A percentile compares a stretch with the other conserved stretches of the same genome.
These are phyloP conservation scores for Actinernus sp. DNA, from an alignment of 92 coral and sea anemone species.

Conservation along the genomic window DNA sequence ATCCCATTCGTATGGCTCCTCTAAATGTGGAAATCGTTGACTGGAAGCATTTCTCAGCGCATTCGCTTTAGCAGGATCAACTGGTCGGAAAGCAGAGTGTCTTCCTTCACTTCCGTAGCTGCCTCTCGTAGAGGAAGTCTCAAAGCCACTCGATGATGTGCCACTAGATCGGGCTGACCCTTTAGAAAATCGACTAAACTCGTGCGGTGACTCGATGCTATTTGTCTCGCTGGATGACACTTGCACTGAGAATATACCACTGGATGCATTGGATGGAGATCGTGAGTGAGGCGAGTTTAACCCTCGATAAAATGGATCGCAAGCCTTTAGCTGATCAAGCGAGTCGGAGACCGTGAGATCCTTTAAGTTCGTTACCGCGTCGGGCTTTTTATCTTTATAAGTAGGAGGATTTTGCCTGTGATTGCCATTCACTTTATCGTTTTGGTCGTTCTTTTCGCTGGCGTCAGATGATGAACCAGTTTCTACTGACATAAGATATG, in stretches of 20 bases:
- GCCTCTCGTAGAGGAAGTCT: conserved; percentile 45
- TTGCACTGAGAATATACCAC: conserved; percentile 77
- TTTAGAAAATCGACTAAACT: conserved; percentile 38
- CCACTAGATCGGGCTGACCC: conserved; percentile 70
- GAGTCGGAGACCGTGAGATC: conserved; percentile 55
- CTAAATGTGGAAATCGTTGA: conserved; percentile 45
- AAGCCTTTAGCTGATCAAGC: conserved; percentile 76
- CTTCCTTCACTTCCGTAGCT: conserved; percentile 58
- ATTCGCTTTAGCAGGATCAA: conserved; percentile 33
- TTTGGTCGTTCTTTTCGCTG: conserved; percentile 29
- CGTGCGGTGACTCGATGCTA: conserved; percentile 78
- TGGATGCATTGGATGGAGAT: conserved; percentile 86
- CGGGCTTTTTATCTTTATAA: conserved; percentile 26
- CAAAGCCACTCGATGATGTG: conserved; percentile 66
- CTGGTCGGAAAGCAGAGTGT: background rate
- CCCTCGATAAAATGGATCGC: conserved; percentile 79
- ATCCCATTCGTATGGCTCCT: conserved; percentile 90
- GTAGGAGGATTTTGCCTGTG: conserved; percentile 13
- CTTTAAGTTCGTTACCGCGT: conserved; percentile 29
- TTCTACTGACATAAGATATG: conserved; percentile 69
- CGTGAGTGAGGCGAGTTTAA: conserved; percentile 54
- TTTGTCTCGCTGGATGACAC: conserved; percentile 92
- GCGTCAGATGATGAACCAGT: conserved; percentile 79
- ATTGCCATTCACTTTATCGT: conserved; percentile 2
- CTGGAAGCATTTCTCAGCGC: conserved; percentile 18